phyloP scores from a whole-genome alignment of 1,140 invertebrate species.

The Geopemphigus sp. region DNA sequence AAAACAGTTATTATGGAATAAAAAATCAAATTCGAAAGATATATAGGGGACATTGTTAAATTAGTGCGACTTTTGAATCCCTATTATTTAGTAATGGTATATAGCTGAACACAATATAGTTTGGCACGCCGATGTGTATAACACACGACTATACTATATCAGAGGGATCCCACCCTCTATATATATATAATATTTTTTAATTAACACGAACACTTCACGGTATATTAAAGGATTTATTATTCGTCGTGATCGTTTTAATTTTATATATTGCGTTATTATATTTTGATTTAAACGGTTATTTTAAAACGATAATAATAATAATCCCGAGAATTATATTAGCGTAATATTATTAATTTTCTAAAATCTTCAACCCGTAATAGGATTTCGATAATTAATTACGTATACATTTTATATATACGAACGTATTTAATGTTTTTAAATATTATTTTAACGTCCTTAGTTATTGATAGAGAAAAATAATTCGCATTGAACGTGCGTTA shows the following conservation, averaged over 20 bases:
- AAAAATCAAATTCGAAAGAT: constrained; percentile 35
- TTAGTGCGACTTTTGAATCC: constrained; percentile 30
- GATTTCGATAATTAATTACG: neutral
- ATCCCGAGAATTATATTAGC: neutral
- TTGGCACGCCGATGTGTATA: neutral
- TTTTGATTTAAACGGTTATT: constrained; percentile 21
- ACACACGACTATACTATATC: neutral
- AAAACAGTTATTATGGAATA: constrained; percentile 27
- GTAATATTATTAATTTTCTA: neutral
- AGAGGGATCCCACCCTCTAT: constrained; percentile 34
- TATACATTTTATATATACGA: too few species aligned
- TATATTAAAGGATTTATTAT: constrained; percentile 41
- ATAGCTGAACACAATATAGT: constrained; percentile 32
- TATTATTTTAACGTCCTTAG: too few species aligned
- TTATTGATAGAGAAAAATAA: too few species aligned
- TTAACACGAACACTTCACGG: constrained; percentile 41
- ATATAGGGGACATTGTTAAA: constrained; percentile 29
- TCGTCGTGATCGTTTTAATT: neutral
- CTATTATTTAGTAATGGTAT: constrained; percentile 40
- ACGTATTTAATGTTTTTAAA: too few species aligned
- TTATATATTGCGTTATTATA: neutral
- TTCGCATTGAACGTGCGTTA: too few species aligned
- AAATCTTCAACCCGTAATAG: neutral
- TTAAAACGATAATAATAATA: neutral
- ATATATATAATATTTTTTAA: constrained; percentile 38